Base-by-base conservation (phyloP, 2,113 vertebrate species). In the Oostethus manadensis region DNA sequence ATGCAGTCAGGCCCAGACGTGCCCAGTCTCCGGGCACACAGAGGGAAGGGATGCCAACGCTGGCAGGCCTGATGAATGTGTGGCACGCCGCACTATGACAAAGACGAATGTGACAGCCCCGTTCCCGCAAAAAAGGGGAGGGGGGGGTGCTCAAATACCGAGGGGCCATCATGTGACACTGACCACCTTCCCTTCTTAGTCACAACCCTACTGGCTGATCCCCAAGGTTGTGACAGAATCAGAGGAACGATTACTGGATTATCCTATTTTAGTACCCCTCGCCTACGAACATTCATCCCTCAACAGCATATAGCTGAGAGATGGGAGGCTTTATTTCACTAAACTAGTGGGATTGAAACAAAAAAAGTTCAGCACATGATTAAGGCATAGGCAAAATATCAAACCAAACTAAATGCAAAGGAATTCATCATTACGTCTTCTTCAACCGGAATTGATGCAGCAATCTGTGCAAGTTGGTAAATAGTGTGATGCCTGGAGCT, bases 11-110 rank as follows among this genome's bases (percentile, higher is more conserved):
- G 82, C 85, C 83, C 76, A 84, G 82, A 80, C 77, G 73, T 84
- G 82, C 88, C 76, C 82, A 70, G 81, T 88, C 85, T 89, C 81
- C 68, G 86, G 87, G 87, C 82, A 88, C 85, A 87, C 77, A 68
- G 82, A 84, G 85, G 70, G 77, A 76, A 78, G 83, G 84, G 78
- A 84, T 85, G 89, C 86, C 89, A 81, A 85, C 61, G 83, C 84
- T 86, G 77, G 74, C 85, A 89, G 88, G 78, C 64, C 73, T 92
- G 93, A 93, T 91, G 90, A 90, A 92, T 90, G 84, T 86, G 80
- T 87, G 84, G 80, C 81, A 69, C 70, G 71, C 81, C 46, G 54
- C 63, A 56, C 81, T 54, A 23, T 91, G 91, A 91, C 92, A 92
- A 87, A 92, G 92, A 94, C 85, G 83, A 89, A 93, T 91, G 90